Conservation (phyloP, 1,140 invertebrate genomes). For the Chironomus tepperi region DNA sequence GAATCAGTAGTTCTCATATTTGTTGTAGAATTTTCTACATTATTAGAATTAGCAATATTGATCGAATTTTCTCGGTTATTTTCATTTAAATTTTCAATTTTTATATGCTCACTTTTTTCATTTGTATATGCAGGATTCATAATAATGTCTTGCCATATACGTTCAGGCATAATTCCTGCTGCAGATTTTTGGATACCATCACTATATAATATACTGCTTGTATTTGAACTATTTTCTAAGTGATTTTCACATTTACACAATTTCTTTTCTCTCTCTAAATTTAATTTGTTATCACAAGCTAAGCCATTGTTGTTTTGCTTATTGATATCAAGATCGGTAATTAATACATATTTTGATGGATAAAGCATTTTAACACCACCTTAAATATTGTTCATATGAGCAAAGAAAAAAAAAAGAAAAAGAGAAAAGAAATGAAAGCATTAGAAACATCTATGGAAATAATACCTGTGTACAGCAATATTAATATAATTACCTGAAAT, state of each 20-base stretch:
- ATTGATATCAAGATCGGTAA: constrained; percentile 74
- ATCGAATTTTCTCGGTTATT: constrained; percentile 27
- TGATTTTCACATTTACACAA: too few relatives aligned
- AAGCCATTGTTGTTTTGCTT: too few relatives aligned
- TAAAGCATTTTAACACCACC: constrained; percentile 90
- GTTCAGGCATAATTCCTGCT: constrained; percentile 57
- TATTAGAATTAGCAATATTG: constrained; percentile 26
- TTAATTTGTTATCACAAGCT: too few relatives aligned
- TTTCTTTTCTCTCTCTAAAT: too few relatives aligned
- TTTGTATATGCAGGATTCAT: constrained; percentile 41
- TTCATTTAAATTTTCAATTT: constrained; percentile 29
- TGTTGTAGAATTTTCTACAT: constrained; percentile 25
- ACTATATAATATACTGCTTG: background rate
- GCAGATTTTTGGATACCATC: constrained; percentile 34
- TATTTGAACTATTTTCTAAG: too few relatives aligned
- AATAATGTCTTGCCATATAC: constrained; percentile 67
- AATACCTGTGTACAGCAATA: too few relatives aligned
- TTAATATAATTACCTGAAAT: constrained; percentile 48
- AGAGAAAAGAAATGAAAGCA: constrained; percentile 39
- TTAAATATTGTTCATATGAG: constrained; percentile 30
- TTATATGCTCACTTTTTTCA: constrained; percentile 37
- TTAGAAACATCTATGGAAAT: too few relatives aligned
- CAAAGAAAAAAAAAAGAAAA: constrained; percentile 22
- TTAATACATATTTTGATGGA: constrained; percentile 85
- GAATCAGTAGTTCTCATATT: too few relatives aligned